Evolutionary conservation across 2,888 invertebrate species (phyloP), one percentile per base, ranked within the genome.

Genomic region (Ectobius pallidus): DNA sequence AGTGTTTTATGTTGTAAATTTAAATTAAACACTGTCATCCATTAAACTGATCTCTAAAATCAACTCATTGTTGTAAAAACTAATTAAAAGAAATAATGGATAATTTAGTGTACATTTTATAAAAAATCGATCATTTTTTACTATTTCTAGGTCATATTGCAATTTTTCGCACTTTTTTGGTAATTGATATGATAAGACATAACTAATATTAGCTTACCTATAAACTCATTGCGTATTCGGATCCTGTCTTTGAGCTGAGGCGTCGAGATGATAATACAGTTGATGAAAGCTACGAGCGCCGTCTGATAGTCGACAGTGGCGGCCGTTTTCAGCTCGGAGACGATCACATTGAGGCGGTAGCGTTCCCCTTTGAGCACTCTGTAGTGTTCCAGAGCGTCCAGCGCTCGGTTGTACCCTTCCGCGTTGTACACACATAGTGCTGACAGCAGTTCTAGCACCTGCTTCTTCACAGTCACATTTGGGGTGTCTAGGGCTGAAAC

Each of bases 371-470:
- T 95, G 79, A 92, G 86, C 81, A 90, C 90, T 97, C 97, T 96
- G 83, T 93, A 96, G 83, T 93, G 92, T 81, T 97, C 95, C 79
- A 98, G 88, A 42, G 96, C 94, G 83, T 96, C 95, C 79, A 95
- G 89, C 71, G 94, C 94, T 77, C 95, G 87, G 75, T 91, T 89
- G 81, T 95, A 94, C 68, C 96, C 96, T 77, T 96, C 96, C 74
- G 91, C 89, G 81, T 93, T 97, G 89, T 97, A 96, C 72, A 96
- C 95, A 83, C 97, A 97, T 74, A 98, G 87, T 34, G 97, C 97
- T 70, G 96, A 96, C 77, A 98, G 88, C 75, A 98, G 87, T 86
- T 98, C 97, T 84, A 97, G 94, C 81, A 97, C 96, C 88, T 97
- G 97, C 85, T 97, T 97, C 87, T 97, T 97, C 79, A 97, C 95